Evolutionary conservation across 2,113 vertebrate species (phyloP).

Genomic region (Scatophagus argus): DNA sequence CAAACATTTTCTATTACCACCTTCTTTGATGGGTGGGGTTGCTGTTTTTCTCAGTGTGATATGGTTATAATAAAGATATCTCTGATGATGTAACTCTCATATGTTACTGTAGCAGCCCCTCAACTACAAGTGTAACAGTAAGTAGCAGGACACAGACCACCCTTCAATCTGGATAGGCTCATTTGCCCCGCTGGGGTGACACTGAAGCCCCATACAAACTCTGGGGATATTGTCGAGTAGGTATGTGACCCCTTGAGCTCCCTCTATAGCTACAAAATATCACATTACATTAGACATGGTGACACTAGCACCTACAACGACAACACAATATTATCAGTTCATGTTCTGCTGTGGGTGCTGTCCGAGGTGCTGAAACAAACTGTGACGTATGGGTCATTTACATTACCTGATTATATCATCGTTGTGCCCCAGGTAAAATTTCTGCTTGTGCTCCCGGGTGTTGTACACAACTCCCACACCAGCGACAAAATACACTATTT

Average conservation of each 20-base stretch:
- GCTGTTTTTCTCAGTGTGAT: neutral
- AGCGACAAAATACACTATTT: conserved; percentile 98
- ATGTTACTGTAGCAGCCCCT: neutral
- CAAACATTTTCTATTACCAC: neutral
- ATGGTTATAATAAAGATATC: neutral
- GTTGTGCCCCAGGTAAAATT: conserved; percentile 98
- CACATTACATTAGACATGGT: conserved; percentile 67
- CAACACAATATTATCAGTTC: conserved; percentile 30
- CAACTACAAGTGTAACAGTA: neutral
- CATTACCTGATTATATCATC: conserved; percentile 99
- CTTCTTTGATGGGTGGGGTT: neutral
- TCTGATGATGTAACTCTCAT: neutral
- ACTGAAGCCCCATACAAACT: conserved; percentile 22
- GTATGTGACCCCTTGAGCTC: neutral
- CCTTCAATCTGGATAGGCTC: neutral
- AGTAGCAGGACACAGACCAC: conserved; percentile 11
- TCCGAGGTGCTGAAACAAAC: conserved; percentile 72
- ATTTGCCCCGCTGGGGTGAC: conserved; percentile 23
- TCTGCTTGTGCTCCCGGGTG: conserved; percentile 97
- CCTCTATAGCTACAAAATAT: conserved; percentile 36
- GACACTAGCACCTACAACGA: conserved; percentile 59
- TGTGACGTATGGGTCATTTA: neutral
- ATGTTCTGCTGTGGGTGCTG: conserved; percentile 37
- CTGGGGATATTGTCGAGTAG: conserved; percentile 19
- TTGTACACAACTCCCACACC: conserved; percentile 98